Evolutionary conservation across 1,140 invertebrate species (phyloP).

Genomic region (Copidosoma floridanum): DNA sequence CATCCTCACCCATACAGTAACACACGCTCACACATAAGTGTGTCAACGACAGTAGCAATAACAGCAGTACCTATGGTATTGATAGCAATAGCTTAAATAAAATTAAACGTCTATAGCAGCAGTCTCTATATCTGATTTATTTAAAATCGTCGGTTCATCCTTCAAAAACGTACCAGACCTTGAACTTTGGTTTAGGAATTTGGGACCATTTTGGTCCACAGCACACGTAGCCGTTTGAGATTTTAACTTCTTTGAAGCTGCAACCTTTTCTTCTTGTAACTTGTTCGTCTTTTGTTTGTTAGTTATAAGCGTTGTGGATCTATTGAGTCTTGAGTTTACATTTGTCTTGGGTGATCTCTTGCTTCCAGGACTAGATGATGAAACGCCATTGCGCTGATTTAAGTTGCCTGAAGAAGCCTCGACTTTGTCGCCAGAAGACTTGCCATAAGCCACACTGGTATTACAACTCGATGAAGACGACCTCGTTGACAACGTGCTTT

Average conservation of each 20-base stretch:
- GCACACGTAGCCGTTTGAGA: slow-evolving; percentile 33
- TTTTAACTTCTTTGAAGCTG: slow-evolving; percentile 34
- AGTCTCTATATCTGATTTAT: slow-evolving; percentile 53
- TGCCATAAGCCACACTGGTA: slow-evolving; percentile 6
- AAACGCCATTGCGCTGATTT: no score
- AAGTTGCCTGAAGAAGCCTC: slow-evolving; percentile 31
- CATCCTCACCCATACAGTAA: slow-evolving; percentile 13
- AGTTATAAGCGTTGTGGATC: slow-evolving; percentile 19
- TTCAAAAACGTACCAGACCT: slow-evolving; percentile 72
- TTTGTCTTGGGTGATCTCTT: slow-evolving; percentile 49
- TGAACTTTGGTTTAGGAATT: slow-evolving; percentile 51
- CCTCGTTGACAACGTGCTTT: slow-evolving; percentile 8
- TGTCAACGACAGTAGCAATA: no score
- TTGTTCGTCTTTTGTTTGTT: slow-evolving; percentile 29
- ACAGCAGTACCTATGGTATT: no score
- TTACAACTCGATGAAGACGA: not conserved
- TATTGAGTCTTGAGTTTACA: slow-evolving; percentile 32
- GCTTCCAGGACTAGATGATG: slow-evolving; percentile 42
- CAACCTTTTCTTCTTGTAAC: slow-evolving; percentile 37
- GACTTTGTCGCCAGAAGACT: slow-evolving; percentile 34
- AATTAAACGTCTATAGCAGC: slow-evolving; percentile 43
- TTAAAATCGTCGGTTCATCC: slow-evolving; percentile 64
- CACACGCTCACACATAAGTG: no score
- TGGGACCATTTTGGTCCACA: slow-evolving; percentile 6
- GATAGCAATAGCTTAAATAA: slow-evolving; percentile 1